Evolutionary conservation across 2,797 vertebrate species (phyloP), one percentile per base, ranked within the genome.

Genomic region (Synaphobranchus kaupii): DNA sequence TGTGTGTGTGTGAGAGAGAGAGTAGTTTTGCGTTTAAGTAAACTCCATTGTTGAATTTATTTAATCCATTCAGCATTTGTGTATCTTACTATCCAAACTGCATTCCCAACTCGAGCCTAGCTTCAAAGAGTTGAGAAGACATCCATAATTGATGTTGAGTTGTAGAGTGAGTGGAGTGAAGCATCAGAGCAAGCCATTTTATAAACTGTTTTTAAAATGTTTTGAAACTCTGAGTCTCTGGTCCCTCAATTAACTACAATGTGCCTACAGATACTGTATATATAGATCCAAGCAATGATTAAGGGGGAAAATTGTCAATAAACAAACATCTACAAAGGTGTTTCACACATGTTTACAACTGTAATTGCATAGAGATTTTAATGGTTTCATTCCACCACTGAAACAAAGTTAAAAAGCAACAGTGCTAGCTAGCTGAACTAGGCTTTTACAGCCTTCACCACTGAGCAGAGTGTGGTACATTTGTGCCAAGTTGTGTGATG

Each of bases 181-280:
- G 58, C 83, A 63, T 84, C 56, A 63, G 56, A 84, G n/a, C 31
- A 84, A 52, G 31, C 28, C 50, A 34, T 84, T 83, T 28, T 22
- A 71, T n/a, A 60, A 2, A 17, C 58, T 60, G 13, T 60, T 13
- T 60, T 12, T 73, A 8, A 44, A 39, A 4, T 20, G 15, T 34
- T 39, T 78, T 78, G 13, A 6, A 20, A 78, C 13, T 17, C 28
- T 56, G 13, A 84, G 13, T 50, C 52, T 44, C 20, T 63, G 83
- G 7, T 84, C 15, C 34, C 56, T 84, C 34, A 44, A 52, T 84
- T 13, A 58, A 84, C 25, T 15, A 13, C 34, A 17, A 84, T 44
- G 13, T 39, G 4, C 47, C 48, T 81, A 2, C 44, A 48, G 17
- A 22, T 78, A 20, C 10, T 44, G 4, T 8, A 39, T 50, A 47